Evolutionary conservation across 1,140 invertebrate genomes (phyloP).

Genomic region (Drosophila serrata): DNA sequence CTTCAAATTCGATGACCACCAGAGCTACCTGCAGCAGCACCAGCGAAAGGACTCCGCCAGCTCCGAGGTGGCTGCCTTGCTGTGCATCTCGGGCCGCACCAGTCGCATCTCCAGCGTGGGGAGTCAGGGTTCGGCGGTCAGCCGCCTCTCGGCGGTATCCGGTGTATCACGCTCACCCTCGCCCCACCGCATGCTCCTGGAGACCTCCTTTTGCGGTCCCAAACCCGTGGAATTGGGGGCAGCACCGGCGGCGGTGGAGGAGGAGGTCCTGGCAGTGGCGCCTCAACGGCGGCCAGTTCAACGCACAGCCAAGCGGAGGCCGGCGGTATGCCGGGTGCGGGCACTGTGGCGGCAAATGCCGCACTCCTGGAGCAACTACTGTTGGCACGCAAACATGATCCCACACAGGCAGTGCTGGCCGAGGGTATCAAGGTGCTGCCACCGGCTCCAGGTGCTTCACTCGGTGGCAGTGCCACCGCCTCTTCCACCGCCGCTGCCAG

Average conservation of each 20-base stretch:
- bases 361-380: conserved; percentile 88
- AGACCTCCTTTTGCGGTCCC: conserved; percentile 95
- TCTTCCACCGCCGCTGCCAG: conserved; percentile 38
- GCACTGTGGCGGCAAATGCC: conserved; percentile 43
- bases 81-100: conserved; percentile 93
- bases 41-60: conserved; percentile 93
- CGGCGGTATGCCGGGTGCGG: conserved; percentile 76
- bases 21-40: conserved; percentile 87
- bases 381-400: conserved; percentile 87
- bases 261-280: conserved; percentile 36
- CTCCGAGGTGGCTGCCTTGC: conserved; percentile 87
- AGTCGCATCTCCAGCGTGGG: conserved; percentile 92
- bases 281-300: conserved; percentile 64
- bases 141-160: conserved; percentile 90
- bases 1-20: conserved; percentile 87
- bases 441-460: conserved; percentile 10
- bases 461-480: background rate
- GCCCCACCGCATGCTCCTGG: conserved; percentile 94
- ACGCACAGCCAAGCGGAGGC: conserved; percentile 86
- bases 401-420: conserved; percentile 86
- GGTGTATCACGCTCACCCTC: conserved; percentile 92
- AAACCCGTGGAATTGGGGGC: conserved; percentile 88
- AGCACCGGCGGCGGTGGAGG: conserved; percentile 42
- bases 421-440: conserved; percentile 86
- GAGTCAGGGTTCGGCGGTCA: conserved; percentile 88